Conservation (phyloP, 2,888 invertebrate species). For the Smittia aterrima region DNA sequence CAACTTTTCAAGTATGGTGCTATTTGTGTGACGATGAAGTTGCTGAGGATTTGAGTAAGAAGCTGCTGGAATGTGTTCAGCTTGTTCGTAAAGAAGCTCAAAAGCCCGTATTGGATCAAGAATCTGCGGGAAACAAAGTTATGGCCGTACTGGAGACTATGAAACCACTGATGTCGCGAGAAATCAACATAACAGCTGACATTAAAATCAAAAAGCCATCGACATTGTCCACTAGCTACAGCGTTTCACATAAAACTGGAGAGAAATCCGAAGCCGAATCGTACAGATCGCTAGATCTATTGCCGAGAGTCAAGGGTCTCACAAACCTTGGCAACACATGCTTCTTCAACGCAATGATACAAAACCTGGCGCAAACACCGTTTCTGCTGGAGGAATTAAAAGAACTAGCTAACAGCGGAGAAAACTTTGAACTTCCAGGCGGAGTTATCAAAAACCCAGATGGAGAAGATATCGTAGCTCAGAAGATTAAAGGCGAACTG, state of each 20-base stretch:
- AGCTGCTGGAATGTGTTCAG: slow-evolving; percentile 72
- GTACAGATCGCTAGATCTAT: slow-evolving; percentile 43
- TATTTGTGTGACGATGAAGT: slow-evolving; percentile 57
- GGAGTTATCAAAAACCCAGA: slow-evolving; percentile 61
- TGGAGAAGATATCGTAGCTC: slow-evolving; percentile 59
- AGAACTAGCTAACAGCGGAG: slow-evolving; percentile 67
- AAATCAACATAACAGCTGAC: slow-evolving; percentile 14
- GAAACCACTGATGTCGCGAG: slow-evolving; percentile 44
- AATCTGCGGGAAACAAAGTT: slow-evolving; percentile 47
- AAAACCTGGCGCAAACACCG: slow-evolving; percentile 85
- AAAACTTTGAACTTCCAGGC: slow-evolving; percentile 70
- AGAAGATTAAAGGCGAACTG: slow-evolving; percentile 65
- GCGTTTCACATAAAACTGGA: background rate
- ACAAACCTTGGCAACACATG: slow-evolving; percentile 94
- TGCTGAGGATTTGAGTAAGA: slow-evolving; percentile 57
- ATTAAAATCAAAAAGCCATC: background rate
- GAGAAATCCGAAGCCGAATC: background rate
- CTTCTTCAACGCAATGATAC: slow-evolving; percentile 95
- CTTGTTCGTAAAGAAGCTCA: slow-evolving; percentile 63
- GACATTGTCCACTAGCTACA: background rate
- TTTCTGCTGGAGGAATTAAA: slow-evolving; percentile 69
- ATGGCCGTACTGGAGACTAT: slow-evolving; percentile 46
- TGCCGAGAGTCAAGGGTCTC: slow-evolving; percentile 72
- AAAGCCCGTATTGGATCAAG: slow-evolving; percentile 46
- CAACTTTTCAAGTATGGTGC: slow-evolving; percentile 73